Conservation (phyloP, 2,113 vertebrate genomes). For the Pedionomus torquatus region DNA sequence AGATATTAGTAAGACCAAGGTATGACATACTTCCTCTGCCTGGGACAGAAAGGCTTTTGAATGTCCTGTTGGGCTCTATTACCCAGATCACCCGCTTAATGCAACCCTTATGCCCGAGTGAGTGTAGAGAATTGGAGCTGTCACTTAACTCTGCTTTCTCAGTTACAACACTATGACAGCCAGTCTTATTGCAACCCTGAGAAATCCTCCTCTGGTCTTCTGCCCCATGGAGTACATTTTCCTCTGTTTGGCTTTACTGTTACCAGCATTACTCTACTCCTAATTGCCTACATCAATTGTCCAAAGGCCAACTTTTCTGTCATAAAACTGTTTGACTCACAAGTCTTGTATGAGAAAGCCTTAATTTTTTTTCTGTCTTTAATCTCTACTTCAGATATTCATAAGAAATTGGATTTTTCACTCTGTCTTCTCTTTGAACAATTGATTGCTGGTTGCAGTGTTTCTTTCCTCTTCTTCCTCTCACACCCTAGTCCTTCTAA, state of each 20-base stretch:
- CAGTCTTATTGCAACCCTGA: background rate
- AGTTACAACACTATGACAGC: background rate
- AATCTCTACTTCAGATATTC: background rate
- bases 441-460: background rate
- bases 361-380: background rate
- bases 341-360: background rate
- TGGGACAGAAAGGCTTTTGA: background rate
- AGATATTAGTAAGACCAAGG: background rate
- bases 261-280: background rate
- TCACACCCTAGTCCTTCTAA: background rate
- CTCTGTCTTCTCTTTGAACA: background rate
- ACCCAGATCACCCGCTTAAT: accelerated
- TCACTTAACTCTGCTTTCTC: background rate
- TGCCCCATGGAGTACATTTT: background rate
- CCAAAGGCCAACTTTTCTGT: background rate
- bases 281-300: background rate
- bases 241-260: background rate
- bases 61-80: background rate
- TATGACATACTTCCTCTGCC: background rate
- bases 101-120: background rate
- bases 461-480: background rate
- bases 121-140: background rate
- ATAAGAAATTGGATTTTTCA: background rate
- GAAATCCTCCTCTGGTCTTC: background rate
- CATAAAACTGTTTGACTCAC: background rate